These are phyloP conservation scores for Mesitornis unicolor DNA, from an alignment of 2,113 vertebrate species.

Conservation along the genomic window DNA sequence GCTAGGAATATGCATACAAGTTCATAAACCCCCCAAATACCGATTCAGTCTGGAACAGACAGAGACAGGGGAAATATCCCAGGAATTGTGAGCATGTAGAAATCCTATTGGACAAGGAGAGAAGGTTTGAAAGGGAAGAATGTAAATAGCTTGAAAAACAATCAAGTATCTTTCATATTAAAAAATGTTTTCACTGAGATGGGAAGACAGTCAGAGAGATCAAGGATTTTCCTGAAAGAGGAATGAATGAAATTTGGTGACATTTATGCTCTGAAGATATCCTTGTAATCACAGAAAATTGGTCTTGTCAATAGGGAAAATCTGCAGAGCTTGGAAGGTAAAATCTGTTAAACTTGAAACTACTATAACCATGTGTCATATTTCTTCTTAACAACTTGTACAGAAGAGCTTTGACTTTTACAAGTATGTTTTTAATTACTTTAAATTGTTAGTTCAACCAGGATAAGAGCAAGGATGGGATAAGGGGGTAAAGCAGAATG, in stretches of 20 bases:
- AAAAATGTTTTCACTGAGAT: neutral
- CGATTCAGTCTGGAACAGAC: neutral
- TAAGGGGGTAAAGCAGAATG: neutral
- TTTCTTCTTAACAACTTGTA: neutral
- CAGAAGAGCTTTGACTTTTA: neutral
- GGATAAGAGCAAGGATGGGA: neutral
- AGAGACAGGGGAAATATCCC: neutral
- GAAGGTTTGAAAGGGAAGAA: neutral
- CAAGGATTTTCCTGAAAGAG: neutral
- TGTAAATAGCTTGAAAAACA: neutral
- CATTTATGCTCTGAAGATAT: neutral
- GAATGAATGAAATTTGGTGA: neutral
- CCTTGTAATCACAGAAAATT: neutral
- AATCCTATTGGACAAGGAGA: neutral
- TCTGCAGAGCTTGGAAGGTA: neutral
- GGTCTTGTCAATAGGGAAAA: neutral
- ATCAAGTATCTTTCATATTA: neutral
- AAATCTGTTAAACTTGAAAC: neutral
- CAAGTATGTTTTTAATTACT: slow-evolving; percentile 4
- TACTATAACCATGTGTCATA: neutral
- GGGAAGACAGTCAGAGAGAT: neutral
- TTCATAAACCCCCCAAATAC: neutral
- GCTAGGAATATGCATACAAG: neutral
- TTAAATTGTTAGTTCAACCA: slow-evolving; percentile 10
- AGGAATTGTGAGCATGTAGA: slow-evolving; percentile 10